Conservation (phyloP, 1,140 invertebrate species). For the Achroia grisella region DNA sequence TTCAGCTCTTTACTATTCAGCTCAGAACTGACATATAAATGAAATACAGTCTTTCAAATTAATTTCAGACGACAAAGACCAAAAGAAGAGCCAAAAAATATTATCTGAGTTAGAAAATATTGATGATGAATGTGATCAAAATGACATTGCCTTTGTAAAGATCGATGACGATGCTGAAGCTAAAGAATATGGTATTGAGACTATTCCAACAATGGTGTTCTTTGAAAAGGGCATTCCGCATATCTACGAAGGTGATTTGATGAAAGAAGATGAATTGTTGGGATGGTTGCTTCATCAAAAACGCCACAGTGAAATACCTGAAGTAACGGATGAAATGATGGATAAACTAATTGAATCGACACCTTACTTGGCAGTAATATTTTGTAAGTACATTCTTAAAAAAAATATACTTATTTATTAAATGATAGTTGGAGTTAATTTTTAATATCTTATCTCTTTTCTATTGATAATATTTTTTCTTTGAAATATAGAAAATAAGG, state of each 20-base stretch:
- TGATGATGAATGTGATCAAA: slow-evolving; percentile 94
- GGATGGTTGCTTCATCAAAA: slow-evolving; percentile 93
- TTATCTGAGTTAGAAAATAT: slow-evolving; percentile 93
- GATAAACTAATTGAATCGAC: slow-evolving; percentile 90
- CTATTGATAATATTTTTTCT: too few relatives aligned
- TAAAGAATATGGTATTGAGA: slow-evolving; percentile 91
- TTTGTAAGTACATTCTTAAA: slow-evolving; percentile 86
- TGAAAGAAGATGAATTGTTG: slow-evolving; percentile 91
- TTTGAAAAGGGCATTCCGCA: slow-evolving; percentile 92
- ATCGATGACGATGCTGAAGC: slow-evolving; percentile 92
- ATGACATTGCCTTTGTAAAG: slow-evolving; percentile 94
- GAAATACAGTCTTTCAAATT: slow-evolving; percentile 57
- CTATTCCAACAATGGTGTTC: slow-evolving; percentile 86
- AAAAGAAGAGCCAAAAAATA: slow-evolving; percentile 92
- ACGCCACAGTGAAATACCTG: slow-evolving; percentile 91
- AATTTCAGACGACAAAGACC: slow-evolving; percentile 90
- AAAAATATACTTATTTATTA: too few relatives aligned
- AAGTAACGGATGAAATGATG: slow-evolving; percentile 95
- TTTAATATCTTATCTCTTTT: too few relatives aligned
- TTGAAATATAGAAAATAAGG: too few relatives aligned
- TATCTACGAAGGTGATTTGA: slow-evolving; percentile 92
- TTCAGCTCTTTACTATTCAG: slow-evolving; percentile 18
- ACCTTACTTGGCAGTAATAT: slow-evolving; percentile 87
- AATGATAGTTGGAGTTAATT: too few relatives aligned
- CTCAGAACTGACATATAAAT: slow-evolving; percentile 63